Conservation (phyloP, 2,888 invertebrate genomes). For the Formica aserva region DNA sequence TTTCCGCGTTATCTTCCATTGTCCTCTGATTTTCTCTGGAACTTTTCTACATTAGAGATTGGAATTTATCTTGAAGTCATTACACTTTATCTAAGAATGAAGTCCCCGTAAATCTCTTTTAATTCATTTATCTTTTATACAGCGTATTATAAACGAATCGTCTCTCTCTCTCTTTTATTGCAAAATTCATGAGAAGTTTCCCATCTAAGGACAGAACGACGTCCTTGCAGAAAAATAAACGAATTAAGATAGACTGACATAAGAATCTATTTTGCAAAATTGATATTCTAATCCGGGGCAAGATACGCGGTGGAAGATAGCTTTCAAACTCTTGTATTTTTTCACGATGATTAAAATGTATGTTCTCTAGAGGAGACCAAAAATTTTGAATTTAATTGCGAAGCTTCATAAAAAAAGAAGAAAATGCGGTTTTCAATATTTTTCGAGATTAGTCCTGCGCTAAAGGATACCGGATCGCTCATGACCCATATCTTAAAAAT, state of each 20-base stretch:
- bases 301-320: neutral
- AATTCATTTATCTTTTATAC: neutral
- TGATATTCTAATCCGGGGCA: constrained; percentile 15
- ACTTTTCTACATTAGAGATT: neutral
- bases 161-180: neutral
- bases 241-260: neutral
- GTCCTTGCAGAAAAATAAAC: neutral
- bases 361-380: neutral
- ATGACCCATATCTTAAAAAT: neutral
- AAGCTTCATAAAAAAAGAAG: neutral
- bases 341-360: neutral
- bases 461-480: neutral
- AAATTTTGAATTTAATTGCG: neutral
- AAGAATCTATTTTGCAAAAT: neutral
- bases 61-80: neutral
- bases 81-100: neutral
- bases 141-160: neutral
- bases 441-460: neutral
- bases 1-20: neutral
- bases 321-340: neutral
- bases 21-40: neutral
- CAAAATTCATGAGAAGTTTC: constrained; percentile 1
- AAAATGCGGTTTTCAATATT: neutral
- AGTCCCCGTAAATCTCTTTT: neutral
- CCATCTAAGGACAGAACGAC: neutral